A percentile compares a stretch with the other conserved stretches of the same genome.
Conservation (phyloP, 1,140 invertebrate species). For the Anadara kagoshimensis region DNA sequence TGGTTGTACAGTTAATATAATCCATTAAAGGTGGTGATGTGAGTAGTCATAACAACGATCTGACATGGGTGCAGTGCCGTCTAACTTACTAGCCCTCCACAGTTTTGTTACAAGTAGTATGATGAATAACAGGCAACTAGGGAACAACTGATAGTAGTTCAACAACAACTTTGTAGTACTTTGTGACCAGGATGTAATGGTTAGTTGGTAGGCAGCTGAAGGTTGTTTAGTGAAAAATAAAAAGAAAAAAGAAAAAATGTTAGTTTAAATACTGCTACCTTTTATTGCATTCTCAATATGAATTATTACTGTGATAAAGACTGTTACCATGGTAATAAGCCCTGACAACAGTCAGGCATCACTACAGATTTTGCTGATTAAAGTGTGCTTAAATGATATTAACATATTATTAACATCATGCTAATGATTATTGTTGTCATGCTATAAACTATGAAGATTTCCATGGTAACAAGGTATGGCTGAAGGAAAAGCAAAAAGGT, state of each 20-base stretch:
- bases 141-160: too few species aligned
- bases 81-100: too few species aligned
- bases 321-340: conserved; percentile 10
- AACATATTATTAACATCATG: conserved; percentile 1
- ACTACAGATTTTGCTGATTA: conserved; percentile 17
- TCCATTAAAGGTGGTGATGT: too few species aligned
- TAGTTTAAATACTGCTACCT: conserved; percentile 15
- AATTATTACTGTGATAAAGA: conserved; percentile 3
- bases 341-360: conserved; percentile 1
- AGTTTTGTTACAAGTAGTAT: too few species aligned
- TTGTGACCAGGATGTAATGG: conserved; percentile 12
- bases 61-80: too few species aligned
- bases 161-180: too few species aligned
- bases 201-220: conserved; percentile 23
- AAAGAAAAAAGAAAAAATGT: conserved; percentile 23
- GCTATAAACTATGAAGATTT: background rate
- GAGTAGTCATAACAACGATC: too few species aligned
- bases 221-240: conserved; percentile 18
- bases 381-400: conserved; percentile 11
- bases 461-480: background rate
- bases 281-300: conserved; percentile 7
- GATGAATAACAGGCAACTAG: too few species aligned
- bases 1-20: too few species aligned
- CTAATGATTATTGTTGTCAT: conserved; percentile 1
- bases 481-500: conserved; percentile 10